phyloP scores from a whole-genome alignment of 2,113 vertebrate species.

The Pitta sordida region DNA sequence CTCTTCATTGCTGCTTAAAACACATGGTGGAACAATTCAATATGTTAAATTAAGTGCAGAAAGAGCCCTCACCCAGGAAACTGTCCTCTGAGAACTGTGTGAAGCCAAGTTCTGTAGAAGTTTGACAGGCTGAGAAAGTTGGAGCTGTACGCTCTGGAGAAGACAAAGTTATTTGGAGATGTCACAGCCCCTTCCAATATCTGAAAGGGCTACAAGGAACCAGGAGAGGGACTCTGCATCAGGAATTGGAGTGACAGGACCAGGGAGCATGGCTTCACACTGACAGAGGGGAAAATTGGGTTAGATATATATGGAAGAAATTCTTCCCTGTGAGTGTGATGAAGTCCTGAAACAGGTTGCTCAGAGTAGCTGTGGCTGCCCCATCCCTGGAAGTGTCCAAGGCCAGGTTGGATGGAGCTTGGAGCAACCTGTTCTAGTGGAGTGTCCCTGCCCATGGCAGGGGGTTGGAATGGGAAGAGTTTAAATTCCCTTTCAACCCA shows the following conservation, averaged over 20 bases:
- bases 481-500: background rate
- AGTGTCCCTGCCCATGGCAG: background rate
- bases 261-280: background rate
- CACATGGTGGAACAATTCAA: background rate
- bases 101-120: background rate
- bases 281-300: background rate
- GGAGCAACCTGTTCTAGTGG: background rate
- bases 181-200: background rate
- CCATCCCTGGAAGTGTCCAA: background rate
- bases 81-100: background rate
- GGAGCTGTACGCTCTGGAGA: background rate
- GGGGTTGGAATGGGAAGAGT: background rate
- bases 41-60: background rate
- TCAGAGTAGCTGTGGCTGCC: background rate
- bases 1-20: background rate
- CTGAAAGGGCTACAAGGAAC: background rate
- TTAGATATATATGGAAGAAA: background rate
- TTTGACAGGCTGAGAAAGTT: background rate
- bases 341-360: background rate
- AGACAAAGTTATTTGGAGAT: background rate
- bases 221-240: background rate
- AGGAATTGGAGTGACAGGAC: background rate
- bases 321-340: background rate
- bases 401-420: rapidly evolving
- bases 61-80: background rate